Evolutionary conservation across 2,113 vertebrate genomes (phyloP), one percentile per base, ranked within the genome.

Genomic region (Connochaetes taurinus): DNA sequence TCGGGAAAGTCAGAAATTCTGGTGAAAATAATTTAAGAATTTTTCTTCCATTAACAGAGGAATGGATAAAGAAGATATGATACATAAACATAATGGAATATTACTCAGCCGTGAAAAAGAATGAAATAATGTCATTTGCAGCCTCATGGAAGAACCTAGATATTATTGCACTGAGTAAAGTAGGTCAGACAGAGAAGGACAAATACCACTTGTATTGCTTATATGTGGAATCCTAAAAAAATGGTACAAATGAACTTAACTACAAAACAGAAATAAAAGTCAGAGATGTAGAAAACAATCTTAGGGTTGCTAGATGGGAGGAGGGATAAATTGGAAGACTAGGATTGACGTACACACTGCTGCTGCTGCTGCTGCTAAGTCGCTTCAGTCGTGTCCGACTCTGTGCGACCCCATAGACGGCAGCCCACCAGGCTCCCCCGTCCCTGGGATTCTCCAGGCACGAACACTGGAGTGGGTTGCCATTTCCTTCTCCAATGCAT

Each of bases 381-480:
- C 0, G 0, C 29, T 31, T 15, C 14, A 31, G 60, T 33, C 14
- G 1, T 62, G 29, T 16, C 29, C 13, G 13, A 62, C 29, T 31
- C 29, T 62, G 60, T 33, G 29, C 3, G 0, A 7, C 60, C 13
- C 29, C 29, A 31, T 7, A 15, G 29, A 62, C 0, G 2, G 60
- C 60, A 62, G 13, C 60, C 60, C 29, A 15, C 27, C 27, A 31
- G 29, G 60, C 60, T 31, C 58, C 2, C 29, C 60, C 1, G 0
- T 31, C 60, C 29, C 60, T 62, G 60, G 60, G 60, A 62, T 31
- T 14, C 29, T 62, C 60, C 60, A 62, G 60, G 29, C 13, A 62
- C 15, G 60, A 31, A 31, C 27, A 14, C 58, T 31, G 29, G 58
- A 31, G 58, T 31, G 58, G 58, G 60, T 0, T 62, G 60, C 60